Percentiles rank a stretch among this genome's conserved stretches.
phyloP scores from a whole-genome alignment of 2,888 invertebrate species.

The Megaustenia siamemsis region DNA sequence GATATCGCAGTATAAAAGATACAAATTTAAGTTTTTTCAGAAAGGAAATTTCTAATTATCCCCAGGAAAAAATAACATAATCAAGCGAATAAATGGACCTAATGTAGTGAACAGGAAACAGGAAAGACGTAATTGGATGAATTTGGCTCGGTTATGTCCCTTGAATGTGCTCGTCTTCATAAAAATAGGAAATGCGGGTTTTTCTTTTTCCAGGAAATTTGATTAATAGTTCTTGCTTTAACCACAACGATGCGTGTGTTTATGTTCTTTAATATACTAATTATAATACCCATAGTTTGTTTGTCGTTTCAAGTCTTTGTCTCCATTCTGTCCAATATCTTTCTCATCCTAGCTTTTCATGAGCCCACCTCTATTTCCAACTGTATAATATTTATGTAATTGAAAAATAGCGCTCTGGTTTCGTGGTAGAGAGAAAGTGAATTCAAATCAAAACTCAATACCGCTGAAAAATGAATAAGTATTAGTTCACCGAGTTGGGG shows the following conservation, averaged over 20 bases:
- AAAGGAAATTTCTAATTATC: conserved; percentile 41
- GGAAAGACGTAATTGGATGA: conserved; percentile 5
- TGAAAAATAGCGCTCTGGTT: too few relatives aligned
- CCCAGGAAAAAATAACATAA: conserved; percentile 28
- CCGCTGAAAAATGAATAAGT: too few relatives aligned
- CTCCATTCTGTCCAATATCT: not conserved
- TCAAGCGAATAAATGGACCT: not conserved
- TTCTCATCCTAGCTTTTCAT: not conserved
- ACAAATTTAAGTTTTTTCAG: not conserved
- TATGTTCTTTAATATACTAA: conserved; percentile 24
- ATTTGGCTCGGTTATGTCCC: conserved; percentile 35
- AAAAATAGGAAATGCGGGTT: conserved; percentile 29
- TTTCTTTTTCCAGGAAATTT: not conserved
- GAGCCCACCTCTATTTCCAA: too few relatives aligned
- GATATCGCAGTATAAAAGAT: conserved; percentile 20
- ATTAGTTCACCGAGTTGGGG: too few relatives aligned
- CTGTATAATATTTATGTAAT: too few relatives aligned
- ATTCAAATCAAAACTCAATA: too few relatives aligned
- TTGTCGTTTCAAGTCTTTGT: not conserved
- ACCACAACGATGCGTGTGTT: not conserved
- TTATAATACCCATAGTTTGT: not conserved
- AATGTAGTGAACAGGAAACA: conserved; percentile 26
- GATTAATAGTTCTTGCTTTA: not conserved
- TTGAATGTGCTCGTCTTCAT: conserved; percentile 22
- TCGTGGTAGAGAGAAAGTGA: too few relatives aligned